Evolutionary conservation across 2,797 vertebrate genomes (phyloP), one percentile per base, ranked within the genome.

Genomic region (Melanotaenia parkinsoni): DNA sequence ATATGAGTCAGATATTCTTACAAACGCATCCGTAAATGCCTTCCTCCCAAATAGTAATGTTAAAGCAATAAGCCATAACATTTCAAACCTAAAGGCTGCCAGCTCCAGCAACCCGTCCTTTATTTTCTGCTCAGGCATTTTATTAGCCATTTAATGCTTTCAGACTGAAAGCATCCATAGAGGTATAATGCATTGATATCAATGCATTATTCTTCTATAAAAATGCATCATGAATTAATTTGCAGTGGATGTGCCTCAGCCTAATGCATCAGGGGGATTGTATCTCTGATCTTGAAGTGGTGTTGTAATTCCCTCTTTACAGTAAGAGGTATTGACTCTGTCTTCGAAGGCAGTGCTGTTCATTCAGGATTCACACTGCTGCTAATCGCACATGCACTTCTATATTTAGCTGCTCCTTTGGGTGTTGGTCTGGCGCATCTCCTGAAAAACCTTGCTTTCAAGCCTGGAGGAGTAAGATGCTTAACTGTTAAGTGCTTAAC

Each of bases 401-500:
- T 93, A 92, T 93, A 79, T 92, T 89, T 93, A 93, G 91, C 80
- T 40, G 38, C 83, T 85, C 78, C 88, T 83, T 79, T 83, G 88
- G 87, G 82, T 86, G 88, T 86, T 75, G 86, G 87, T 87, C 81
- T 84, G 83, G 80, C 51, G 12, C 84, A 74, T 81, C 82, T 85
- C 76, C 78, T 85, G 87, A 90, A 92, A 33, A 91, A 91, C 81
- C 81, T 74, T 14, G 76, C 83, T 91, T 90, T 89, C 84, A 79
- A 84, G 82, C 67, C 72, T 76, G 20, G 35, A 77, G 78, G 38
- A 86, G 68, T 92, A 92, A 92, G 86, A 88, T 86, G 87, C 89
- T 93, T 92, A 92, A 86, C 80, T 73, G 77, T 93, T 92, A 92
- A 86, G 81, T 74, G 77, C 92, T 91, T 84, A 92, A 77, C 79